Percentiles rank a stretch among this genome's conserved stretches.
These are phyloP conservation scores for Spatula versicolor DNA, from an alignment of 2,797 vertebrate genomes.

Conservation along the genomic window DNA sequence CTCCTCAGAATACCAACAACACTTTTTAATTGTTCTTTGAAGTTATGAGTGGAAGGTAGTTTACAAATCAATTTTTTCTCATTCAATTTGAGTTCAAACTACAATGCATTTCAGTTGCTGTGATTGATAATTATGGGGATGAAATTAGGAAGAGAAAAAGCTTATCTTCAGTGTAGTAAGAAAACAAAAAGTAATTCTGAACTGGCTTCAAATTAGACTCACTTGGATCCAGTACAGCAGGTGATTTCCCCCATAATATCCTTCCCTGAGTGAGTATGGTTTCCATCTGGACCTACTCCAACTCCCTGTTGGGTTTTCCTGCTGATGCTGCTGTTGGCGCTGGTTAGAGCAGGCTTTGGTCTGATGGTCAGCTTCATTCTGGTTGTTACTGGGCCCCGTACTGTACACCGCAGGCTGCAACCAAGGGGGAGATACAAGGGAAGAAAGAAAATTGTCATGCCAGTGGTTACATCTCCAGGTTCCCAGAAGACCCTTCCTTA, in stretches of 20 bases:
- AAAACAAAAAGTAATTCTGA: not conserved
- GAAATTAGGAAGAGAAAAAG: not conserved
- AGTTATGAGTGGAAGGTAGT: not conserved
- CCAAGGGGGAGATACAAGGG: rapidly evolving
- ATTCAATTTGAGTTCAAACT: not conserved
- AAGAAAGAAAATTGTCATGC: not conserved
- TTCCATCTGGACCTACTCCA: not conserved
- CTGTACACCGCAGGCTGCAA: not conserved
- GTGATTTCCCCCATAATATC: not conserved
- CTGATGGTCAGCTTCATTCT: not conserved
- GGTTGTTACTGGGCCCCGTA: not conserved
- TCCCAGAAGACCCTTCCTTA: not conserved
- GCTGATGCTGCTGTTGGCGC: not conserved
- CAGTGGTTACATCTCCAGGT: not conserved
- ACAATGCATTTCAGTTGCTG: not conserved
- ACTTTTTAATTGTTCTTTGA: not conserved
- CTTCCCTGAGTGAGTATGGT: not conserved
- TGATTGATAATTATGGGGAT: not conserved
- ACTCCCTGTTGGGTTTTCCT: not conserved
- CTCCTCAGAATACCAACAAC: not conserved
- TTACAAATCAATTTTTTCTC: not conserved
- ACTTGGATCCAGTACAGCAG: not conserved
- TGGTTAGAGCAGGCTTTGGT: not conserved
- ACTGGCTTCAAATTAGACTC: not conserved
- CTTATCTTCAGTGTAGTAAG: not conserved